These are phyloP conservation scores for Polypedilum vanderplanki DNA, from an alignment of 1,140 invertebrate genomes.

Conservation along the genomic window DNA sequence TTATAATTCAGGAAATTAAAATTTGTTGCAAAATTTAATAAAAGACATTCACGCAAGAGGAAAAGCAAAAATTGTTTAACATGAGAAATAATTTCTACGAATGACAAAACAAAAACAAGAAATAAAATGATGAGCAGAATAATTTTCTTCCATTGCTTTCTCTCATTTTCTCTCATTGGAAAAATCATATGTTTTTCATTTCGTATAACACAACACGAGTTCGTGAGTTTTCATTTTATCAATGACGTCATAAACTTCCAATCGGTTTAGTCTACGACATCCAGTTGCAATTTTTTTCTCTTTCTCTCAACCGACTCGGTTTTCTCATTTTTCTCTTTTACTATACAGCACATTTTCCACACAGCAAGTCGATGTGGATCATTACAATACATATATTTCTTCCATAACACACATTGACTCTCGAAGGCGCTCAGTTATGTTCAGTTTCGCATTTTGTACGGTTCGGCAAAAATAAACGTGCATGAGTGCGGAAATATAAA, in stretches of 20 bases:
- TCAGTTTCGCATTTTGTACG: slow-evolving; percentile 24
- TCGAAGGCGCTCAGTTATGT: not conserved
- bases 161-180: slow-evolving; percentile 22
- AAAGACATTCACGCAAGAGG: too few relatives aligned
- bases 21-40: too few relatives aligned
- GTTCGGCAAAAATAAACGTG: slow-evolving; percentile 5
- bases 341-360: not conserved
- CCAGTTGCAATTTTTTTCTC: not conserved
- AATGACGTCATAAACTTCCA: slow-evolving; percentile 24
- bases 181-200: slow-evolving; percentile 23
- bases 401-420: not conserved
- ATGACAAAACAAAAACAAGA: too few relatives aligned
- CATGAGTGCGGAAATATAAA: slow-evolving; percentile 3
- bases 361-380: not conserved
- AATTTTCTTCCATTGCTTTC: not conserved
- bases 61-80: too few relatives aligned
- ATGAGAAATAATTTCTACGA: too few relatives aligned
- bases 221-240: not conserved
- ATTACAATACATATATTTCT: not conserved
- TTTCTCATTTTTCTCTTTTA: too few relatives aligned
- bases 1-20: too few relatives aligned
- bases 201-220: not conserved
- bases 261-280: not conserved
- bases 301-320: too few relatives aligned
- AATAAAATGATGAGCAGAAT: not conserved